A percentile compares a stretch with the other conserved stretches of the same genome.
phyloP scores from a whole-genome alignment of 2,113 vertebrate genomes.

The Chaenocephalus aceratus region DNA sequence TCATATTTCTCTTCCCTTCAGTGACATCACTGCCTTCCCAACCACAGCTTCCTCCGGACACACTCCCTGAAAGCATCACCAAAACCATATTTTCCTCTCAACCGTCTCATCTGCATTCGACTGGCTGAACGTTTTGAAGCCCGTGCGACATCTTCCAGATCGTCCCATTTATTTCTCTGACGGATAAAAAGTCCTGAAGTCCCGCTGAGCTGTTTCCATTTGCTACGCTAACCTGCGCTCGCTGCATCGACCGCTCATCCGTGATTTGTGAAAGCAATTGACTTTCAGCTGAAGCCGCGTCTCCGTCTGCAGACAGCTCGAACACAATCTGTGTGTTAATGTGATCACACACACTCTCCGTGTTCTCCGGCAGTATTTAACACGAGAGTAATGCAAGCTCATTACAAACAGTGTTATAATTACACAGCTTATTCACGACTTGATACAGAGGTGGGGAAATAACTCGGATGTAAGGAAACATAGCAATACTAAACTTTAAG shows the following conservation, averaged over 20 bases:
- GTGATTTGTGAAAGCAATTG: slow-evolving; percentile 54
- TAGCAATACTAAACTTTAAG: background rate
- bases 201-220: slow-evolving; percentile 50
- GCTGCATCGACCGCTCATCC: slow-evolving; percentile 40
- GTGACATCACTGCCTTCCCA: slow-evolving; percentile 13
- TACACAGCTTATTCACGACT: too few relatives aligned
- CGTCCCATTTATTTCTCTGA: slow-evolving; percentile 43
- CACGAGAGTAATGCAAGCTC: background rate
- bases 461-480: too few relatives aligned
- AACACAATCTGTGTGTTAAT: background rate
- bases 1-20: slow-evolving; percentile 21
- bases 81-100: slow-evolving; percentile 24
- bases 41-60: background rate
- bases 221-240: slow-evolving; percentile 49
- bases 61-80: slow-evolving; percentile 21
- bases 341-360: background rate
- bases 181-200: slow-evolving; percentile 53
- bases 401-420: background rate
- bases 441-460: too few relatives aligned
- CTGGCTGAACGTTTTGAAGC: slow-evolving; percentile 17
- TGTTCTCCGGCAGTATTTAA: background rate
- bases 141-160: slow-evolving; percentile 31
- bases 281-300: slow-evolving; percentile 37
- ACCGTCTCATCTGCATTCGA: slow-evolving; percentile 42
- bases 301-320: slow-evolving; percentile 2